Conservation (phyloP, 2,113 vertebrate genomes). For the Neolamprologus modestus region DNA sequence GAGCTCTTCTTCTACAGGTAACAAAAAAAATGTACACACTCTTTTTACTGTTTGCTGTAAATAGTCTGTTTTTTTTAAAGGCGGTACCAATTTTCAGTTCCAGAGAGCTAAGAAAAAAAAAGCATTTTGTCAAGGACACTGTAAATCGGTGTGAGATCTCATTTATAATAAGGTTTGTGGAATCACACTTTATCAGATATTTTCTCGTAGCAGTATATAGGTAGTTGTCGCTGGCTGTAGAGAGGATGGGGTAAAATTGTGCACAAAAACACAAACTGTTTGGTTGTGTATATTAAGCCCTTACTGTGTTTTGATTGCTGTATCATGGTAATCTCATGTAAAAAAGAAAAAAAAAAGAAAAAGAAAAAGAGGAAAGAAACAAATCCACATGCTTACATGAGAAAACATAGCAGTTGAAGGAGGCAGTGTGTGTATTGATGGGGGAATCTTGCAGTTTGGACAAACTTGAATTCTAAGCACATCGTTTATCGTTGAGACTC, state of each 20-base stretch:
- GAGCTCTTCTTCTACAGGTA: slow-evolving; percentile 34
- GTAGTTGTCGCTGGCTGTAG: background rate
- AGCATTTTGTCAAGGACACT: background rate
- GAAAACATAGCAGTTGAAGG: background rate
- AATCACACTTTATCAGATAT: background rate
- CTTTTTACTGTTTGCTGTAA: slow-evolving; percentile 56
- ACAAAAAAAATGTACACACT: slow-evolving; percentile 7
- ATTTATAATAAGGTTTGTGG: background rate
- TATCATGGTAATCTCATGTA: background rate
- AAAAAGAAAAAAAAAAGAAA: background rate
- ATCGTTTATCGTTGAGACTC: background rate
- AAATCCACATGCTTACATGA: background rate
- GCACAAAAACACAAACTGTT: background rate
- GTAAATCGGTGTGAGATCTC: background rate
- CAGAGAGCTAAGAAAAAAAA: background rate
- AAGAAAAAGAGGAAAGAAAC: background rate
- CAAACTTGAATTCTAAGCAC: slow-evolving; percentile 8
- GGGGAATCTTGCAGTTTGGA: slow-evolving; percentile 8
- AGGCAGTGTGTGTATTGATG: background rate
- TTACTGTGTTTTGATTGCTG: background rate
- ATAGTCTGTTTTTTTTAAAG: slow-evolving; percentile 35
- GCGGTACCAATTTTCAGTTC: background rate
- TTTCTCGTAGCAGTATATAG: background rate
- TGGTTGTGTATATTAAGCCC: background rate
- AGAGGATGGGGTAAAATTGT: background rate